Percentiles rank a stretch among this genome's conserved stretches.
These are phyloP conservation scores for Anthophora plumipes DNA, from an alignment of 2,888 invertebrate species.

Conservation along the genomic window DNA sequence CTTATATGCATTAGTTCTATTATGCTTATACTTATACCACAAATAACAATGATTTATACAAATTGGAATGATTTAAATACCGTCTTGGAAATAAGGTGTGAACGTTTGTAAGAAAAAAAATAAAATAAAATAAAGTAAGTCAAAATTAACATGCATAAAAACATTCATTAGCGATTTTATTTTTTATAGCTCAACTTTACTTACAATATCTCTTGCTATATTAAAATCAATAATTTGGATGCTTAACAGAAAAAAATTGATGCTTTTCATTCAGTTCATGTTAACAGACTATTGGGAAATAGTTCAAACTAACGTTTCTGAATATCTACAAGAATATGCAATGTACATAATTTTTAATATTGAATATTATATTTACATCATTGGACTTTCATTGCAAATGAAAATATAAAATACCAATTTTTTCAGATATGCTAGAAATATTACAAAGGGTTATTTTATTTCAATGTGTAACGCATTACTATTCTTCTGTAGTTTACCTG, in stretches of 20 bases:
- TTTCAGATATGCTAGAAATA: conserved; percentile 71
- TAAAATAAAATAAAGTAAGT: conserved; percentile 4
- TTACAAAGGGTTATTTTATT: conserved; percentile 73
- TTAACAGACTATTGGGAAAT: conserved; percentile 74
- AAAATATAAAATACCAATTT: neutral
- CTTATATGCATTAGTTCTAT: conserved; percentile 64
- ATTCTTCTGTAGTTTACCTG: conserved; percentile 73
- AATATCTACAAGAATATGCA: conserved; percentile 54
- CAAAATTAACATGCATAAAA: neutral
- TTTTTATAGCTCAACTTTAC: conserved; percentile 72
- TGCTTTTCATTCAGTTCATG: conserved; percentile 70
- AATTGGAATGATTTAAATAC: conserved; percentile 66
- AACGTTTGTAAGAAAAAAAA: conserved; percentile 25
- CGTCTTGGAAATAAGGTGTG: conserved; percentile 76
- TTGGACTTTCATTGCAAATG: neutral
- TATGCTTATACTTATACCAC: conserved; percentile 73
- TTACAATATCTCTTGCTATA: conserved; percentile 73
- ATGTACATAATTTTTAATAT: conserved; percentile 51
- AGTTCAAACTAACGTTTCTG: conserved; percentile 34
- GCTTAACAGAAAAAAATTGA: conserved; percentile 58
- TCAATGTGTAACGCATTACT: conserved; percentile 73
- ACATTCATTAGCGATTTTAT: neutral
- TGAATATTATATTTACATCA: neutral
- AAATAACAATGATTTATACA: conserved; percentile 69
- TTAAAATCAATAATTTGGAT: conserved; percentile 75